phyloP scores from a whole-genome alignment of 2,113 vertebrate species.

The Phalacrocorax carbo region DNA sequence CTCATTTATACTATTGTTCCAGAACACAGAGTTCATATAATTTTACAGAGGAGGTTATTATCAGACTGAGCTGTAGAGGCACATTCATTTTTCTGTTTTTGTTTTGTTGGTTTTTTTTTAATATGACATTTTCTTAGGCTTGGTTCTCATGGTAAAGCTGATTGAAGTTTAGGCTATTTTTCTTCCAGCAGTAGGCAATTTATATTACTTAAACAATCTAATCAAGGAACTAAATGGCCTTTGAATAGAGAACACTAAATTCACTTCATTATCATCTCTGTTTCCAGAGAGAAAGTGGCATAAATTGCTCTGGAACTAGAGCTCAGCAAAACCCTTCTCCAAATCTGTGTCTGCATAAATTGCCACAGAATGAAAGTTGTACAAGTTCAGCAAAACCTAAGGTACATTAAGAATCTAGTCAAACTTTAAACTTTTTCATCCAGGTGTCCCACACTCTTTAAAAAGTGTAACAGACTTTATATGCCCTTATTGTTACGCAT shows the following conservation, averaged over 20 bases:
- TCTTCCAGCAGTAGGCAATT: constrained; percentile 10
- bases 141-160: background rate
- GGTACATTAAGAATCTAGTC: background rate
- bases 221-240: background rate
- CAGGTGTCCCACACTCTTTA: background rate
- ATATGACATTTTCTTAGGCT: background rate
- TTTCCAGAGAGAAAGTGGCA: constrained; percentile 18
- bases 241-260: constrained; percentile 39
- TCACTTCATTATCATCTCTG: constrained; percentile 17
- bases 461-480: background rate
- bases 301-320: constrained; percentile 17
- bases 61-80: background rate
- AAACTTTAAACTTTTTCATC: background rate
- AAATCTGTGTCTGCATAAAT: constrained; percentile 11
- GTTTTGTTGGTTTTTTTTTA: background rate
- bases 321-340: constrained; percentile 28
- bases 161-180: constrained; percentile 3
- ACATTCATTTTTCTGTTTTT: background rate
- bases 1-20: constrained; percentile 33
- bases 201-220: constrained; percentile 45
- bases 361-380: background rate
- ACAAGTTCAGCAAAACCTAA: background rate
- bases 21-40: background rate
- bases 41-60: constrained; percentile 5
- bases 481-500: background rate